Conservation (phyloP, 2,888 invertebrate species). For the Erebia aethiops region DNA sequence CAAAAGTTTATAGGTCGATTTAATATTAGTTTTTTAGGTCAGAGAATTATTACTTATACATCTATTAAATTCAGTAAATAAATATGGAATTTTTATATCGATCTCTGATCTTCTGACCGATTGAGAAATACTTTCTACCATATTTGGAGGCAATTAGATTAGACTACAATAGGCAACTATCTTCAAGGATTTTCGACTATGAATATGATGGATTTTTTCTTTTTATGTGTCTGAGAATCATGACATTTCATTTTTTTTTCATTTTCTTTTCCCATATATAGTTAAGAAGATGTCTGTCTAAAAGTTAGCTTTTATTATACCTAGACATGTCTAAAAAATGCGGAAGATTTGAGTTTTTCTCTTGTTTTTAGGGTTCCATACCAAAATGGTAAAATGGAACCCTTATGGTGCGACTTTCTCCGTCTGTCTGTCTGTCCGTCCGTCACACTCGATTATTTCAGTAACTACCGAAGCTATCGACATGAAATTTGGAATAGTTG, state of each 20-base stretch:
- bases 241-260: constrained; percentile 1
- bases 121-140: constrained; percentile 3
- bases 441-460: too few relatives aligned
- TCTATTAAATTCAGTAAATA: not conserved
- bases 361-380: too few relatives aligned
- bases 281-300: not conserved
- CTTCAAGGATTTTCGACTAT: not conserved
- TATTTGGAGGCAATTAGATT: constrained; percentile 3
- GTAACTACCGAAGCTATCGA: too few relatives aligned
- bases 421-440: too few relatives aligned
- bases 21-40: not conserved
- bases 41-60: not conserved
- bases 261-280: not conserved
- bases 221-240: not conserved
- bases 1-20: not conserved
- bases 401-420: too few relatives aligned
- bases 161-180: not conserved
- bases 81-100: not conserved
- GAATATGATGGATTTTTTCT: not conserved
- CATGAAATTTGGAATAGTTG: too few relatives aligned
- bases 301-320: not conserved
- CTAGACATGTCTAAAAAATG: not conserved
- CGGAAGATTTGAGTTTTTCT: not conserved
- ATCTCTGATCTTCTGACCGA: constrained; percentile 11
- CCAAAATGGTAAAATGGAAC: too few relatives aligned